Base-by-base conservation (phyloP, 2,888 invertebrate species). In the Xestia c-nigrum region DNA sequence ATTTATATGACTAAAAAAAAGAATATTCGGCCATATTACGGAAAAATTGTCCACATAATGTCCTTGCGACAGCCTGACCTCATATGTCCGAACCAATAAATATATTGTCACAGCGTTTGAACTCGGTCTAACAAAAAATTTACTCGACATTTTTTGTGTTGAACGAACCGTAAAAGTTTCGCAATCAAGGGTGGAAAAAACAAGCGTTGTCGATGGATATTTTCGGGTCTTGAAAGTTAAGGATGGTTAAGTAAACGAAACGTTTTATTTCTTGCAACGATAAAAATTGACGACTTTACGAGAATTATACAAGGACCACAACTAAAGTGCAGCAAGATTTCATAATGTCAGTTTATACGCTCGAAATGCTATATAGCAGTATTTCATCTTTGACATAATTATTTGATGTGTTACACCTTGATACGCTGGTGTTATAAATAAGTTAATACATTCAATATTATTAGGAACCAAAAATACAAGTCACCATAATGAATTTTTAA, bases 111-210 rank as follows among this genome's bases (percentile, higher is more conserved):
- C 92, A 91, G 86, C 91, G 91, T 92, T 92, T 91, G 81, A 73
- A 76, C 86, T 80, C 86, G 81, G 88, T 88, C 89, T 88, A 87
- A 91, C 93, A 92, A 94, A 92, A 77, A 94, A 94, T 91, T 87
- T 89, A 90, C 91, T 85, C 85, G 85, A 89, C 88, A 87, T 90
- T 94, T 95, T 94, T 95, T 94, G 91, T 83, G 87, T 85, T 86
- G 85, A 87, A 84, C 89, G 89, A 89, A 87, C 91, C 90, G 90
- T 90, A 90, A 90, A 95, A 95, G 90, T 95, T 95, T 94, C 57
- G 92, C 93, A 94, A 95, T 95, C 94, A 94, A 90, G 91, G 88
- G 90, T 87, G 87, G 90, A 93, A 59, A 94, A 95, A 93, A 93
- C 92, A 92, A 90, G 79, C 67, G 64, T 57, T 50, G n/a, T 50